Evolutionary conservation across 1,140 invertebrate genomes (phyloP).

Genomic region (Aphaenogaster rudis): DNA sequence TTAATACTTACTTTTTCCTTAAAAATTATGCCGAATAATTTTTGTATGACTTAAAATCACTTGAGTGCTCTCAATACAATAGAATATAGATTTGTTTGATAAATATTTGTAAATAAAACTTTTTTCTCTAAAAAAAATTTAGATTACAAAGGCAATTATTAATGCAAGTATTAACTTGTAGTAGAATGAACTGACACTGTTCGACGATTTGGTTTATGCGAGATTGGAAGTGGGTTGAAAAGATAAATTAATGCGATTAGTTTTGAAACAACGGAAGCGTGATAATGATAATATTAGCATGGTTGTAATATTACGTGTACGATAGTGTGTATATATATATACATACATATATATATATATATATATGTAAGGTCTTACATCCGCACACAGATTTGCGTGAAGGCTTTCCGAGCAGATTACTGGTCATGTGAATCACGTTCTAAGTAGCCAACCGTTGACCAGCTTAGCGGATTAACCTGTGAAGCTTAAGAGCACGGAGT

Average conservation of each 20-base stretch:
- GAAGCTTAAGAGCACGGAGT: slow-evolving; percentile 32
- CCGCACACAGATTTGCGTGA: slow-evolving; percentile 35
- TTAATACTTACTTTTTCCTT: not conserved
- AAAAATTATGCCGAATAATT: not conserved
- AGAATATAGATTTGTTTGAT: not conserved
- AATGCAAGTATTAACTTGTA: not conserved
- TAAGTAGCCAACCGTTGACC: slow-evolving; percentile 59
- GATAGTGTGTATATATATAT: not conserved
- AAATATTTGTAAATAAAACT: not conserved
- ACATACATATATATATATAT: too few species aligned
- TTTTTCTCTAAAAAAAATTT: not conserved
- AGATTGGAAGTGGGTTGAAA: not conserved
- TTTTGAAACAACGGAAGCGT: slow-evolving; percentile 11
- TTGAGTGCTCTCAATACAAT: not conserved
- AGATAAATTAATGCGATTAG: slow-evolving; percentile 34
- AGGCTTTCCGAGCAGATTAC: slow-evolving; percentile 50
- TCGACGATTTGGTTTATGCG: not conserved
- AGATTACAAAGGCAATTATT: not conserved
- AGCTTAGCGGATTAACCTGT: slow-evolving; percentile 47
- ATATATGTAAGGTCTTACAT: slow-evolving; percentile 12
- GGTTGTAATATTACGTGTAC: not conserved
- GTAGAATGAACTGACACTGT: not conserved
- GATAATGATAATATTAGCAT: slow-evolving; percentile 14
- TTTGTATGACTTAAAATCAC: not conserved
- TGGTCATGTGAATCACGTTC: slow-evolving; percentile 52